Percentiles rank a stretch among this genome's conserved stretches.
Conservation (phyloP, 37 sponge, comb jelly and placozoan genomes). For the Hormiphora californensis region DNA sequence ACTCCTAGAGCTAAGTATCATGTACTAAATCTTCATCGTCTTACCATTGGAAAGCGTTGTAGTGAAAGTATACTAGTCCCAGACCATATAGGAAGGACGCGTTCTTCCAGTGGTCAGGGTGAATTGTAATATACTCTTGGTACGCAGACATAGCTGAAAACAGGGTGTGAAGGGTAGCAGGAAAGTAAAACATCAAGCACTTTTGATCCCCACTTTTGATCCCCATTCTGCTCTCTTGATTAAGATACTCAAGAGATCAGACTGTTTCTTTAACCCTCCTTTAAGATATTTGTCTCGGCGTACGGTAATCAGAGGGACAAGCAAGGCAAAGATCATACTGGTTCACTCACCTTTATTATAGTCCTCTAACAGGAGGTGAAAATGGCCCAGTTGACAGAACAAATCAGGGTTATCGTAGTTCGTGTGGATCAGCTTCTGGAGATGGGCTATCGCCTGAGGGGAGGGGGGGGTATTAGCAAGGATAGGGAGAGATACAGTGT, state of each 20-base stretch:
- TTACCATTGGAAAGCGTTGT: conserved; percentile 66
- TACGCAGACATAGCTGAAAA: conserved; percentile 69
- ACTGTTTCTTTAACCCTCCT: no score
- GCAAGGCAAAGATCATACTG: no score
- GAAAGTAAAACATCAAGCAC: no score
- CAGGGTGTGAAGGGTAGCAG: not conserved
- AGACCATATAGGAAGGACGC: conserved; percentile 68
- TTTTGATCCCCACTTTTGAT: no score
- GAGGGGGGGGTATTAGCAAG: not conserved
- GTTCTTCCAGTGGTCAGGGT: conserved; percentile 53
- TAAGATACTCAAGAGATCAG: no score
- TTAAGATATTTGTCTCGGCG: no score
- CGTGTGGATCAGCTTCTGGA: not conserved
- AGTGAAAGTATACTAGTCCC: conserved; percentile 76
- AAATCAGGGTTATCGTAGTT: conserved; percentile 21
- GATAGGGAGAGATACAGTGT: not conserved
- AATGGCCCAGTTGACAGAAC: conserved; percentile 67
- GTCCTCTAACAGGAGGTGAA: conserved; percentile 72
- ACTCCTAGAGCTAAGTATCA: no score
- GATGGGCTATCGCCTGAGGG: not conserved
- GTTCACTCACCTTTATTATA: conserved; percentile 68
- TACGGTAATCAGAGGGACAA: no score
- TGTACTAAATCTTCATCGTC: no score
- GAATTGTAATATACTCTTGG: conserved; percentile 55
- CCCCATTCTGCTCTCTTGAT: no score